phyloP scores from a whole-genome alignment of 2,113 vertebrate genomes.

The Pteruthius melanotis region DNA sequence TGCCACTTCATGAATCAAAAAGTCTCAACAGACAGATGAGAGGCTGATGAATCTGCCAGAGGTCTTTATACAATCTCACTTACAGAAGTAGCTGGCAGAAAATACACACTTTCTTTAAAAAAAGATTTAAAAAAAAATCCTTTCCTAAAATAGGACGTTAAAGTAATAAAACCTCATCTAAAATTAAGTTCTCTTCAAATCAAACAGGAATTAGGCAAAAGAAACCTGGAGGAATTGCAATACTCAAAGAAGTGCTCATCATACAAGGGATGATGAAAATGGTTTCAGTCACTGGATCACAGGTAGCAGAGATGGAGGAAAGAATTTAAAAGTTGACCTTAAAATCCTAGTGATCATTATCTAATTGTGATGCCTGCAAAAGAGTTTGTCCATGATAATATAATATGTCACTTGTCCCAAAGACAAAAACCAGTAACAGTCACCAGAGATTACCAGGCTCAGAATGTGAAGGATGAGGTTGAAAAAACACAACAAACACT shows the following conservation, averaged over 20 bases:
- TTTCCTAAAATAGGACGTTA: background rate
- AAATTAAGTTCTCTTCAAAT: background rate
- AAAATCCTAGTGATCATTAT: background rate
- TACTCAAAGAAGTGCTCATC: background rate
- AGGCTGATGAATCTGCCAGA: background rate
- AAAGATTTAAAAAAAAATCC: background rate
- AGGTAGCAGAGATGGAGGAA: background rate
- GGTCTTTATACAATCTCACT: background rate
- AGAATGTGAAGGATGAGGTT: background rate
- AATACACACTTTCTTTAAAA: background rate
- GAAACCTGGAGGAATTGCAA: background rate
- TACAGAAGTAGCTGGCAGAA: background rate
- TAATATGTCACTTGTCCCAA: background rate
- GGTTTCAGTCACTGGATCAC: background rate
- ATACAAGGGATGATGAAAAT: background rate
- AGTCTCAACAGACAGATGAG: background rate
- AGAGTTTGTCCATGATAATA: background rate
- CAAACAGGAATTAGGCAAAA: background rate
- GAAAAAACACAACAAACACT: background rate
- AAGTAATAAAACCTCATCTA: background rate
- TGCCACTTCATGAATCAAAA: background rate
- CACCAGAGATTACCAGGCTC: background rate
- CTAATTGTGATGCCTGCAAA: background rate
- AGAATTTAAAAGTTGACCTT: background rate
- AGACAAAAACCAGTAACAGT: background rate